Percentiles rank a stretch among this genome's conserved stretches.
Evolutionary conservation across 2,888 invertebrate genomes (phyloP).

Genomic region (Nebria brevicollis): DNA sequence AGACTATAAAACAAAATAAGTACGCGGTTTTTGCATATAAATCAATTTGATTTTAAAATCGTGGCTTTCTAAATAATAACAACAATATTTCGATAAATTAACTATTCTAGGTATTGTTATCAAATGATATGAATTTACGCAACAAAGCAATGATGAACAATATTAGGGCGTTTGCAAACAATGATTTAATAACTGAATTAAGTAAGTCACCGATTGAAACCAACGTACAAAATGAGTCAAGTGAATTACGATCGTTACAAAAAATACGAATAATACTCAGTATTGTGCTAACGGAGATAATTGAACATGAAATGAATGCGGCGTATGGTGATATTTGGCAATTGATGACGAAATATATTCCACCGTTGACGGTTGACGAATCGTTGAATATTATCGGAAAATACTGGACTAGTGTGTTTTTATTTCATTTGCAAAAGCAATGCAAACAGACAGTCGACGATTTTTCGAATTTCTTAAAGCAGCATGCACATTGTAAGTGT

Average conservation of each 20-base stretch:
- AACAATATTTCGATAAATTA: no score
- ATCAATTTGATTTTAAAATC: no score
- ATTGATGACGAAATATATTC: slow-evolving; percentile 19
- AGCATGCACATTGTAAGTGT: slow-evolving; percentile 23
- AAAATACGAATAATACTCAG: slow-evolving; percentile 32
- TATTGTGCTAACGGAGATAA: slow-evolving; percentile 31
- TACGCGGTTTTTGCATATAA: no score
- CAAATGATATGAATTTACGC: slow-evolving; percentile 70
- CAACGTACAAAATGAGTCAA: not conserved
- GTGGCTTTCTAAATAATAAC: no score
- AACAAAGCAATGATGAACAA: slow-evolving; percentile 67
- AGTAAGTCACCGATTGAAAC: not conserved
- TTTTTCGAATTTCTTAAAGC: slow-evolving; percentile 23
- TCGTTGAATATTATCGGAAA: slow-evolving; percentile 15
- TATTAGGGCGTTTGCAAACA: slow-evolving; percentile 57
- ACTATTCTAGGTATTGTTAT: slow-evolving; percentile 66
- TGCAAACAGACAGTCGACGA: slow-evolving; percentile 26
- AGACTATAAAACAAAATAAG: no score
- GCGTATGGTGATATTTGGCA: slow-evolving; percentile 36
- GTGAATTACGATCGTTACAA: not conserved
- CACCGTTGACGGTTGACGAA: slow-evolving; percentile 32
- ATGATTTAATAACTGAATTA: slow-evolving; percentile 54
- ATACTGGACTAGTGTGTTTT: slow-evolving; percentile 35
- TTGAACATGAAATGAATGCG: slow-evolving; percentile 26
- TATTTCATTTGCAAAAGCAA: slow-evolving; percentile 34